phyloP scores from a whole-genome alignment of 2,888 invertebrate genomes.

The Neoascia interrupta region DNA sequence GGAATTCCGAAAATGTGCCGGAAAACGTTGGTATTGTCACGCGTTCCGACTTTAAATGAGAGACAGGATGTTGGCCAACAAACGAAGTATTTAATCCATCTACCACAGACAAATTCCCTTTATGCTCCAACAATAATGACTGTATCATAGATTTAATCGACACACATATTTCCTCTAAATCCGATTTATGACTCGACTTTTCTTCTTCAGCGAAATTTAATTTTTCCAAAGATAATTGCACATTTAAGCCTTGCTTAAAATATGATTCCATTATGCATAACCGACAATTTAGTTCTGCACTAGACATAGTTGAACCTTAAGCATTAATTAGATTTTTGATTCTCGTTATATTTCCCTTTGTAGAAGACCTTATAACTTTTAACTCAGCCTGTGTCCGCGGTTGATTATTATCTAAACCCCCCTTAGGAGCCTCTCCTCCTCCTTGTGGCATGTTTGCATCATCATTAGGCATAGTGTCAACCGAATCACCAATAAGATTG shows the following conservation, averaged over 20 bases:
- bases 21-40: slow-evolving; percentile 53
- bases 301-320: slow-evolving; percentile 20
- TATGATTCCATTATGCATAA: slow-evolving; percentile 61
- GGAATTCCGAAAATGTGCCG: slow-evolving; percentile 62
- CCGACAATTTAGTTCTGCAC: slow-evolving; percentile 59
- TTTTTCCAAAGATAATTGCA: slow-evolving; percentile 51
- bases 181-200: slow-evolving; percentile 14
- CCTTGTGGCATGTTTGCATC: no score
- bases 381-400: background rate
- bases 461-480: no score
- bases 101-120: background rate
- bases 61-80: slow-evolving; percentile 6
- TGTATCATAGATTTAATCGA: slow-evolving; percentile 43
- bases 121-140: slow-evolving; percentile 20
- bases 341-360: background rate
- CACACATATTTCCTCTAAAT: slow-evolving; percentile 51
- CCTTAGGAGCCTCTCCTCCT: no score
- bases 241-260: slow-evolving; percentile 51
- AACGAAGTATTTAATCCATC: slow-evolving; percentile 7
- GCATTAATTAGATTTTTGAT: no score
- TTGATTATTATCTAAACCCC: background rate
- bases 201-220: slow-evolving; percentile 12
- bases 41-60: slow-evolving; percentile 36
- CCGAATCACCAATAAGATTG: no score
- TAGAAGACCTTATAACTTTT: background rate